Conservation (phyloP, 1,140 invertebrate genomes). For the Rhyzopertha dominica region DNA sequence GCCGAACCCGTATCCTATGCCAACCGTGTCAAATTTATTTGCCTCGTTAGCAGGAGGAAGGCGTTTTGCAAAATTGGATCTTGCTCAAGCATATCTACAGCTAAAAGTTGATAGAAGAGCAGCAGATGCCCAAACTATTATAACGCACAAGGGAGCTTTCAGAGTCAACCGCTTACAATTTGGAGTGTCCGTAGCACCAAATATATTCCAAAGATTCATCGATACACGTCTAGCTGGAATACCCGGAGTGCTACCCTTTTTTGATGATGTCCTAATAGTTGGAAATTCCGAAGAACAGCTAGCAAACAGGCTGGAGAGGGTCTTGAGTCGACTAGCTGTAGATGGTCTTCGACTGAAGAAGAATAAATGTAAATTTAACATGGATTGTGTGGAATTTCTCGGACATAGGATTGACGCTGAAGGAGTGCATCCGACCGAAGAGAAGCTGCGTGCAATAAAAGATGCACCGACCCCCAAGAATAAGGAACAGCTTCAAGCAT, state of each 20-base stretch:
- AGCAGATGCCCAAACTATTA: conserved; percentile 21
- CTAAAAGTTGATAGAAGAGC: conserved; percentile 33
- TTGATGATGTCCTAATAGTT: conserved; percentile 41
- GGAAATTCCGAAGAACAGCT: conserved; percentile 28
- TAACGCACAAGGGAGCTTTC: conserved; percentile 26
- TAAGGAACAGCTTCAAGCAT: conserved; percentile 31
- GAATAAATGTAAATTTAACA: conserved; percentile 32
- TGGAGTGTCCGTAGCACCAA: conserved; percentile 46
- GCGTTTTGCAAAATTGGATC: conserved; percentile 41
- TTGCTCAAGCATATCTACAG: conserved; percentile 44
- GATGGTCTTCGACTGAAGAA: conserved; percentile 31
- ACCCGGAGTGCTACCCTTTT: conserved; percentile 28
- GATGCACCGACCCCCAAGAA: conserved; percentile 27
- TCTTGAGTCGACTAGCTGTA: conserved; percentile 17
- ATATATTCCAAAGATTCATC: conserved; percentile 44
- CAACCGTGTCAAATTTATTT: conserved; percentile 38
- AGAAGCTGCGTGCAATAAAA: conserved; percentile 40
- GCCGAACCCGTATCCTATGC: conserved; percentile 28
- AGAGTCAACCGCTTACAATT: conserved; percentile 47
- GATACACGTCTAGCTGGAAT: conserved; percentile 36
- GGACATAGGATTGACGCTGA: conserved; percentile 37
- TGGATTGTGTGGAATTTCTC: conserved; percentile 28
- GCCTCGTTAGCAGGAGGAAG: conserved; percentile 29
- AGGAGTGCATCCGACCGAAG: conserved; percentile 31
- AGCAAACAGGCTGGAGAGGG: conserved; percentile 12